A percentile compares a stretch with the other conserved stretches of the same genome.
Evolutionary conservation across 1,140 invertebrate genomes (phyloP).

Genomic region (Elymnias hypermnestra): DNA sequence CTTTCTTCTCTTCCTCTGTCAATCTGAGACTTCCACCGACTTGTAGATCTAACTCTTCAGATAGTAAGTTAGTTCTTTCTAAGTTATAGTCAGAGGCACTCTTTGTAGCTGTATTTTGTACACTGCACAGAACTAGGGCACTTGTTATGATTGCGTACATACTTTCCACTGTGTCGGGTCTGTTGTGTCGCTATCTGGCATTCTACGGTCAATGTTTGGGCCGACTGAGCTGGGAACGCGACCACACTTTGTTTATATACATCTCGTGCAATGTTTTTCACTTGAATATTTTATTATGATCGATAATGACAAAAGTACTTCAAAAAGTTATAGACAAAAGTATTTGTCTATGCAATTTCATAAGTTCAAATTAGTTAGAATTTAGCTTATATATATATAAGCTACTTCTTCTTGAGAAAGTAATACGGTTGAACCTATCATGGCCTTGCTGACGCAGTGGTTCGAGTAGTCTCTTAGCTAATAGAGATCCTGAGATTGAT

Average conservation of each 20-base stretch:
- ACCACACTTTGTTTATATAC: slow-evolving; percentile 27
- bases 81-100: slow-evolving; percentile 29
- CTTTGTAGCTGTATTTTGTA: slow-evolving; percentile 15
- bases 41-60: slow-evolving; percentile 37
- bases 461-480: no score
- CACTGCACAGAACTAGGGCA: slow-evolving; percentile 10
- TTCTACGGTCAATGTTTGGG: slow-evolving; percentile 22
- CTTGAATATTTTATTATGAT: neutral
- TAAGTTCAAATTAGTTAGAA: no score
- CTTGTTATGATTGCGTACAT: slow-evolving; percentile 16
- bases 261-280: slow-evolving; percentile 8
- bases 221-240: slow-evolving; percentile 24
- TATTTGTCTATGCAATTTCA: no score
- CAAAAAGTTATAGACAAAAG: no score
- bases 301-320: no score
- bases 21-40: slow-evolving; percentile 74
- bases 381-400: no score
- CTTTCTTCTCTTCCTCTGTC: slow-evolving; percentile 75
- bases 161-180: slow-evolving; percentile 9
- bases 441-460: no score
- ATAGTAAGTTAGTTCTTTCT: slow-evolving; percentile 33
- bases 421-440: no score
- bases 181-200: slow-evolving; percentile 24
- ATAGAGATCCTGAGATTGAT: no score
- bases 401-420: no score